Base-by-base conservation (phyloP, 2,888 invertebrate genomes). In the Acleris literana region DNA sequence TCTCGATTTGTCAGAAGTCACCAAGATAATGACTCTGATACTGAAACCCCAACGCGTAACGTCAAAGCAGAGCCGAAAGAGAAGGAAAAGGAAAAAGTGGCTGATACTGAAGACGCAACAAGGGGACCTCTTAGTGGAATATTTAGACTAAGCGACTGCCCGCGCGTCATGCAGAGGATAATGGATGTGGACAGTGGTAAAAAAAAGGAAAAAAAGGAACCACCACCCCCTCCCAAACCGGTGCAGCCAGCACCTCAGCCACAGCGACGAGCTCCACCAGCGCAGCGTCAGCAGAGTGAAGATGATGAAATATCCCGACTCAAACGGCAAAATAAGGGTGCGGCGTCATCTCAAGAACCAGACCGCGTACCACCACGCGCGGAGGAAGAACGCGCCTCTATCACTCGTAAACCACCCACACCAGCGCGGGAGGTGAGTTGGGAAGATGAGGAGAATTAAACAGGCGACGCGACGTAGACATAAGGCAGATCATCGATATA, bases 81-180 rank as follows among this genome's bases (percentile, higher is more conserved):
- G 78, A 90, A 93, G 82, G 94, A 94, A 78, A 94, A 94, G 73
- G 95, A 95, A 74, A 94, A 97, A 72, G 96, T 97, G 0, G 89
- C 96, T 66, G 98, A 97, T 79, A 97, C 97, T 7, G 98, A 98
- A 88, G 98, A 98, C 81, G 97, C 97, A 0, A 96, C 97, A 13
- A 94, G 95, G 56, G 97, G 94, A 18, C 98, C 98, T 6, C 93
- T 98, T 2, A 97, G 97, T 86, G 98, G 98, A 63, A 97, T 98
- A 78, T 97, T 96, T 69, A 94, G 97, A 49, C 89, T 98, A 39
- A 95, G 96, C 62, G 98, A 98, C 83, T 97, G 97, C 59, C 96
- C 97, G 0, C 94, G 97, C 66, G 97, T 98, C 7, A 97, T 98
- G 94, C 97, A 97, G 84, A 95, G 97, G 70, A 93, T 98, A 75